Conservation (phyloP, 2,888 invertebrate species). For the Prenolepis imparis region DNA sequence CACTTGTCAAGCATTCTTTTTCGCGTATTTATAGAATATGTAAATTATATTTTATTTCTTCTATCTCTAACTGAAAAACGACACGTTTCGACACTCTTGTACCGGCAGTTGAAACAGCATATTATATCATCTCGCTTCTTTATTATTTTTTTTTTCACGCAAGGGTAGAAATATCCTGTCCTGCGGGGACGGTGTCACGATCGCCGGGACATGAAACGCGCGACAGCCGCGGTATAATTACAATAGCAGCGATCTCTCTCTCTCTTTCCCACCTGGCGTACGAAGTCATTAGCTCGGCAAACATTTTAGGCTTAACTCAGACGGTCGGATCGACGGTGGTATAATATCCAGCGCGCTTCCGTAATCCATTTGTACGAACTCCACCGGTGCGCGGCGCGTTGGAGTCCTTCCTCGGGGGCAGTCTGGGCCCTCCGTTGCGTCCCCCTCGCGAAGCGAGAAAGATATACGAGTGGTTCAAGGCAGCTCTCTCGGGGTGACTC, state of each 20-base stretch:
- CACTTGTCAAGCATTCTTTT: background rate
- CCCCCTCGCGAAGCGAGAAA: slow-evolving; percentile 28
- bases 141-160: background rate
- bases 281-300: slow-evolving; percentile 83
- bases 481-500: slow-evolving; percentile 64
- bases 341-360: slow-evolving; percentile 80
- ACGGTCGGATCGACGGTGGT: slow-evolving; percentile 74
- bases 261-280: slow-evolving; percentile 81
- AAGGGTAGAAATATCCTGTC: slow-evolving; percentile 22
- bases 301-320: slow-evolving; percentile 78
- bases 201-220: slow-evolving; percentile 52
- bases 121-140: background rate
- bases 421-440: slow-evolving; percentile 50
- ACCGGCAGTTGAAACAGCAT: background rate
- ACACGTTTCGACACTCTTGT: background rate
- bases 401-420: slow-evolving; percentile 54
- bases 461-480: slow-evolving; percentile 47
- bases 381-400: slow-evolving; percentile 44
- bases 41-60: background rate
- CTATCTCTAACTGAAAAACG: background rate
- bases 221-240: slow-evolving; percentile 79
- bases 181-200: slow-evolving; percentile 19
- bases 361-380: slow-evolving; percentile 79
- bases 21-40: background rate
- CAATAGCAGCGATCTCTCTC: slow-evolving; percentile 81